Base-by-base conservation (phyloP, 2,113 vertebrate species). In the Tautogolabrus adspersus region DNA sequence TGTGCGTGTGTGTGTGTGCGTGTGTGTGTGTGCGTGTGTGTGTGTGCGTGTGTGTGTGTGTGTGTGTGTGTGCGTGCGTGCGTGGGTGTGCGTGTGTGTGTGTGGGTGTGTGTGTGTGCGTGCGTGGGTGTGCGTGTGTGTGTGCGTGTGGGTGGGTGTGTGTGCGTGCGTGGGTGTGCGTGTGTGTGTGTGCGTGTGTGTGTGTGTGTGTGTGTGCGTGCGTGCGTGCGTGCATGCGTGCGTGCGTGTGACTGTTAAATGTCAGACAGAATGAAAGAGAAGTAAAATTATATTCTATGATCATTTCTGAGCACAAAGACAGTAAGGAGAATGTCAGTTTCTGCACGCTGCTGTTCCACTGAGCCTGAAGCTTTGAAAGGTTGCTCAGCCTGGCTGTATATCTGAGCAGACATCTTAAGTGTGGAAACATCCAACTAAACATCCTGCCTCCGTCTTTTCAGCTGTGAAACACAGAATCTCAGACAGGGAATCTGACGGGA, bases 221-320 rank as follows among this genome's bases (percentile, higher is more conserved):
- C 47, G 55, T 34, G 52, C 6, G 6, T 3, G 30, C 21, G 21
- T 40, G 13, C 0, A 9, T 0, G 10, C 0, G n/a, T 12, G 12
- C 0, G 11, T 18, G 75, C 2, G 40, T 40, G 21, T 1, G 15
- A 34, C 30, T 44, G 37, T 59, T 63, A 72, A 52, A 71, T 60
- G 34, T 49, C 38, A 66, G 54, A 9, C 0, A 37, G 62, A 44
- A 59, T 66, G 52, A 71, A 65, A 49, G 44, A 66, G 21, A 66
- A 46, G 65, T 76, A 51, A 67, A 61, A 61, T 40, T 76, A 42
- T 61, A 67, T 13, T 61, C 51, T 76, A 67, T 67, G 66, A 79
- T 60, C 46, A 60, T 38, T 59, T 65, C 37, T 15, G 44, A 72
- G 34, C 46, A 66, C 67, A 59, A 71, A 51, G 47, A 23, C 4